A percentile compares a stretch with the other conserved stretches of the same genome.
Conservation (phyloP, 2,113 vertebrate genomes). For the Cranoglanis bouderius region DNA sequence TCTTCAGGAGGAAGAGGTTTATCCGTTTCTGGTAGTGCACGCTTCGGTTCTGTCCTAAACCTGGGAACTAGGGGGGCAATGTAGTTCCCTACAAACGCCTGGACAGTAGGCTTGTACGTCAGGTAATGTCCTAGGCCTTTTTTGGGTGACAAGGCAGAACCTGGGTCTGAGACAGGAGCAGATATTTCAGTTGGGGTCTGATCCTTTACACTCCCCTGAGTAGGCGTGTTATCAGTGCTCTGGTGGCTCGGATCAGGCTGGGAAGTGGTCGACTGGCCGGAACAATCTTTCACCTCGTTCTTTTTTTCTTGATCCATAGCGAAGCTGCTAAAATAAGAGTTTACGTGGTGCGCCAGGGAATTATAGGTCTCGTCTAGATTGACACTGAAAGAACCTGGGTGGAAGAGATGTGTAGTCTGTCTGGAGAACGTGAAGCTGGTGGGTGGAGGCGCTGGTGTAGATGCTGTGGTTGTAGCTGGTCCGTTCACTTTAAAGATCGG, state of each 20-base stretch:
- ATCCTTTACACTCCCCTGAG: slow-evolving; percentile 35
- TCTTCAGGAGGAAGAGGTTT: slow-evolving; percentile 64
- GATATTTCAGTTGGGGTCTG: slow-evolving; percentile 34
- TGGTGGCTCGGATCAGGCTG: slow-evolving; percentile 7
- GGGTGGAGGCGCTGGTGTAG: slow-evolving; percentile 36
- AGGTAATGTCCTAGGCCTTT: slow-evolving; percentile 87
- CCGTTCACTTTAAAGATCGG: slow-evolving; percentile 48
- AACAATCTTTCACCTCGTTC: slow-evolving; percentile 54
- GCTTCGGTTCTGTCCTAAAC: slow-evolving; percentile 80
- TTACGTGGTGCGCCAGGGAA: slow-evolving; percentile 87
- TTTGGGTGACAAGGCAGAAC: slow-evolving; percentile 72
- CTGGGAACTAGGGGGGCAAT: slow-evolving; percentile 87
- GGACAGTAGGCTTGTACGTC: slow-evolving; percentile 84
- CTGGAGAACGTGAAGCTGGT: slow-evolving; percentile 52
- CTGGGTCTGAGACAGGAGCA: slow-evolving; percentile 22
- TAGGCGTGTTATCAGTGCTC: slow-evolving; percentile 19
- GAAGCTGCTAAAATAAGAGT: slow-evolving; percentile 81
- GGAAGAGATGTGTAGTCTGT: slow-evolving; percentile 74
- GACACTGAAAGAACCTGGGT: slow-evolving; percentile 79
- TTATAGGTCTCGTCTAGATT: slow-evolving; percentile 89
- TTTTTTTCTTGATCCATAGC: slow-evolving; percentile 71
- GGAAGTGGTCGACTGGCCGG: slow-evolving; percentile 30
- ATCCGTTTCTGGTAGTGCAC: slow-evolving; percentile 60
- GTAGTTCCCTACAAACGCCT: slow-evolving; percentile 92
- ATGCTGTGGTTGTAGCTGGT: slow-evolving; percentile 31